A percentile compares a stretch with the other conserved stretches of the same genome.
Conservation (phyloP, 2,888 invertebrate genomes). For the Andrena camellia region DNA sequence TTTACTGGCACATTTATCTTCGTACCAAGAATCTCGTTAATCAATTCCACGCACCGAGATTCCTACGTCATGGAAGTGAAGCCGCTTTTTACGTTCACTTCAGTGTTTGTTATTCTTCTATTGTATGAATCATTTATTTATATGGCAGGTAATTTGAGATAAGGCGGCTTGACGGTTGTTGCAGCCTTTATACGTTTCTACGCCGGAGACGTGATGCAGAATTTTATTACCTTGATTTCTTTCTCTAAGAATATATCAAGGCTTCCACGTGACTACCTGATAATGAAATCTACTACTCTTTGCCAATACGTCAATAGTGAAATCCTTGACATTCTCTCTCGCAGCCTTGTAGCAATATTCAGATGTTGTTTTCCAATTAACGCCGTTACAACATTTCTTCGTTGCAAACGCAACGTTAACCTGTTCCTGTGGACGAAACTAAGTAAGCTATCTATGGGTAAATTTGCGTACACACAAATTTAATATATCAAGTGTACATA, state of each 20-base stretch:
- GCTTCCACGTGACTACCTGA: constrained; percentile 38
- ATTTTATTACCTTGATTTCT: constrained; percentile 31
- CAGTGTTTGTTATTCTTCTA: background rate
- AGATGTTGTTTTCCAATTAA: constrained; percentile 32
- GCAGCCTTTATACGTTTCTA: background rate
- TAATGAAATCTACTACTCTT: constrained; percentile 33
- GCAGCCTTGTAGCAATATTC: constrained; percentile 29
- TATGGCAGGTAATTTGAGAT: background rate
- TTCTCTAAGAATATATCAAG: constrained; percentile 36
- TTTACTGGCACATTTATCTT: too few relatives aligned
- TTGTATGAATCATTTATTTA: background rate
- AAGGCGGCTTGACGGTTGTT: background rate
- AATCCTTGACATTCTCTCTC: constrained; percentile 69
- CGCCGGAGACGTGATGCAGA: background rate
- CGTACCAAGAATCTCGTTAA: too few relatives aligned
- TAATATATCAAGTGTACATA: too few relatives aligned
- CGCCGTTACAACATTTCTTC: constrained; percentile 18
- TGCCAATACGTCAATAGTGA: constrained; percentile 38
- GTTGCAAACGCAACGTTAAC: background rate
- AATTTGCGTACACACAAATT: too few relatives aligned
- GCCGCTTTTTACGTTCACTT: too few relatives aligned
- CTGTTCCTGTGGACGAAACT: too few relatives aligned
- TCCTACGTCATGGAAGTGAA: too few relatives aligned
- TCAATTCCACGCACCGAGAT: too few relatives aligned
- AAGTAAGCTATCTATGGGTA: too few relatives aligned